Percentiles rank a stretch among this genome's conserved stretches.
Conservation (phyloP, 2,797 vertebrate genomes). For the Macrochelys suwanniensis region DNA sequence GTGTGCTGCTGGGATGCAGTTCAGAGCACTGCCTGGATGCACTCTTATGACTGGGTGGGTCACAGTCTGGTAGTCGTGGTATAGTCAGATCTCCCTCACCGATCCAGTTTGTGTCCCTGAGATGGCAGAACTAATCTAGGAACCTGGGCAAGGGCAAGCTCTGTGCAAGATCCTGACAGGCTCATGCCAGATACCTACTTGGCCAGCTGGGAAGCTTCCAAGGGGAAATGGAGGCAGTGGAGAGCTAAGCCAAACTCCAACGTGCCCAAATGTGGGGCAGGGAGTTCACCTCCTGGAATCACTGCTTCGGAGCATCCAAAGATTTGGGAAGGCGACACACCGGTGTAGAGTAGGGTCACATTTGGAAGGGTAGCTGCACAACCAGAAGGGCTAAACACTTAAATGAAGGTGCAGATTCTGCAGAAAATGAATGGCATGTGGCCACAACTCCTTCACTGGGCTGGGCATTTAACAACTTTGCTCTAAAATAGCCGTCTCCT, state of each 20-base stretch:
- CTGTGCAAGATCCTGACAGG: background rate
- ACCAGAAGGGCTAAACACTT: background rate
- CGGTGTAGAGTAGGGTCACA: background rate
- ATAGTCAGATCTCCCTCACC: background rate
- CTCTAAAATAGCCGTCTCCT: background rate
- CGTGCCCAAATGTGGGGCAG: background rate
- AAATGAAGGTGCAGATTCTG: background rate
- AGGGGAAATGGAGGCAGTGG: background rate
- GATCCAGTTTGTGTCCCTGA: background rate
- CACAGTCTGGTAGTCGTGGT: too few relatives aligned
- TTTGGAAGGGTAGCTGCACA: background rate
- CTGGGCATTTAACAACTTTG: background rate
- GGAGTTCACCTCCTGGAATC: background rate
- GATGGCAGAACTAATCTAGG: background rate
- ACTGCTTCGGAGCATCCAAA: background rate
- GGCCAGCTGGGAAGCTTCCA: background rate
- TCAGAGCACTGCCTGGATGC: too few relatives aligned
- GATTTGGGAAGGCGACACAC: rapidly evolving
- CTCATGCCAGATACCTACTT: background rate
- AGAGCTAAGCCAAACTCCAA: background rate
- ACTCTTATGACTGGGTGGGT: too few relatives aligned
- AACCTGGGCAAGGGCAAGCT: background rate
- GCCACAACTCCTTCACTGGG: too few relatives aligned
- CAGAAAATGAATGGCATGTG: background rate
- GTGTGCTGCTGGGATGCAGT: too few relatives aligned